Percentiles rank a stretch among this genome's conserved stretches.
Evolutionary conservation across 2,113 vertebrate species (phyloP).

Genomic region (Pollimyrus isidori): DNA sequence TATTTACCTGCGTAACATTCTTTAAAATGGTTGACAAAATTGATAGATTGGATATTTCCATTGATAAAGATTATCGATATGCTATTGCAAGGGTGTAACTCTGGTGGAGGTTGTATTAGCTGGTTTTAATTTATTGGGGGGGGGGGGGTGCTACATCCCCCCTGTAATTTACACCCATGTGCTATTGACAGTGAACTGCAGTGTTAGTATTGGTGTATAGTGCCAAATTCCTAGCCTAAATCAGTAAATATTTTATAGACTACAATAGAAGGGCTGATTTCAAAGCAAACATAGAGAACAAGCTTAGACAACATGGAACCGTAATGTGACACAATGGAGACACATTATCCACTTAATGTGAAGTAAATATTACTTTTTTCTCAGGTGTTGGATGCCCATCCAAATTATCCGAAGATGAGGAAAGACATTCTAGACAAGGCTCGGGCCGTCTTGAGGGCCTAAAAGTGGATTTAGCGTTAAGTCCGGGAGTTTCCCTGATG

Average conservation of each 20-base stretch:
- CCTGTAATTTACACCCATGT: too few relatives aligned
- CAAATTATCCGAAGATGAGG: conserved; percentile 88
- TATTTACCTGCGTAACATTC: not conserved
- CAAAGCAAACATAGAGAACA: not conserved
- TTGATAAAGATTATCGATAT: not conserved
- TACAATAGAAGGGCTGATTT: not conserved
- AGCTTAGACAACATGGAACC: not conserved
- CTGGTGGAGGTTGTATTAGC: too few relatives aligned
- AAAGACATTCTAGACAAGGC: conserved; percentile 97
- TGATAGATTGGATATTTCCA: not conserved
- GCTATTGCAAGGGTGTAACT: too few relatives aligned
- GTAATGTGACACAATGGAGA: not conserved
- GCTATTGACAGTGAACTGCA: not conserved
- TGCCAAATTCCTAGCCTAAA: not conserved
- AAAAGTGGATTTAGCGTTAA: conserved; percentile 17
- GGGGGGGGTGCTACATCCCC: too few relatives aligned
- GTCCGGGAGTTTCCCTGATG: not conserved
- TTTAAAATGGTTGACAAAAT: not conserved
- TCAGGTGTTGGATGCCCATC: conserved; percentile 83
- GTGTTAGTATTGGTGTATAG: not conserved
- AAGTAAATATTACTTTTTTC: conserved; percentile 10
- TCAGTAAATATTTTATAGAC: not conserved
- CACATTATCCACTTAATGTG: not conserved
- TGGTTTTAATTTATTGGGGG: too few relatives aligned
- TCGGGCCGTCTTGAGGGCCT: conserved; percentile 74